Base-by-base conservation (phyloP, 1,140 invertebrate species). In the Paracyclopina nana region DNA sequence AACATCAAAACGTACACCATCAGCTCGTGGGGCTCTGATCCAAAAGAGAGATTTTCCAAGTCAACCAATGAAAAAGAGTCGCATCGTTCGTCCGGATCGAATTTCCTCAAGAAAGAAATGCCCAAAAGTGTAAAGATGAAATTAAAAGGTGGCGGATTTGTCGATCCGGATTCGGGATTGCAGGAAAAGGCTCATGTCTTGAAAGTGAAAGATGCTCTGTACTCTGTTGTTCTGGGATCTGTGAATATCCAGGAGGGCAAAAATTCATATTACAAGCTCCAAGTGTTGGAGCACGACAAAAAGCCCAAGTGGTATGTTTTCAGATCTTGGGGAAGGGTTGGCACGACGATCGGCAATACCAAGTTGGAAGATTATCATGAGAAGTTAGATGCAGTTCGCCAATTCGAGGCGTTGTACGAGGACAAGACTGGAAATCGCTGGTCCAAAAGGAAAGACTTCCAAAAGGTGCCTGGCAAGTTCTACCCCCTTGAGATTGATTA, bases 261-360 rank as follows among this genome's bases (percentile, higher is more conserved):
- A 58, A 98, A 98, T 64, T 90, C 84, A 4, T 98, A 72, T 64
- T 97, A 98, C 63, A 96, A 96, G 64, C 55, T 97, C 26, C 92
- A 97, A 65, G 63, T 95, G 28, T 65, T 97, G 11, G 74, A 91
- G 62, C 61, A 73, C 12, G 85, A 95, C 61, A 68, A 63, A 16
- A 63, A 63, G 30, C 18, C 25, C 12, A 56, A 52, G 27, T 88
- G 74, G 63, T 86, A 76, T 74, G 56, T 92, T 9, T 92, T 87
- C 62, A 72, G 83, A 25, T 72, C 84, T 0, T 98, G 92, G 92
- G 94, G 94, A 16, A 71, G 92, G 55, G 88, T 95, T 58, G 90
- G 92, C 6, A 97, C 91, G 0, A 81, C 76, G 0, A 84, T 92
- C 58, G 91, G 87, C 8, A 76, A 75, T 9, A 76, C 70, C 24